Evolutionary conservation across 2,888 invertebrate genomes (phyloP).

Genomic region (Cerastis leucographa): DNA sequence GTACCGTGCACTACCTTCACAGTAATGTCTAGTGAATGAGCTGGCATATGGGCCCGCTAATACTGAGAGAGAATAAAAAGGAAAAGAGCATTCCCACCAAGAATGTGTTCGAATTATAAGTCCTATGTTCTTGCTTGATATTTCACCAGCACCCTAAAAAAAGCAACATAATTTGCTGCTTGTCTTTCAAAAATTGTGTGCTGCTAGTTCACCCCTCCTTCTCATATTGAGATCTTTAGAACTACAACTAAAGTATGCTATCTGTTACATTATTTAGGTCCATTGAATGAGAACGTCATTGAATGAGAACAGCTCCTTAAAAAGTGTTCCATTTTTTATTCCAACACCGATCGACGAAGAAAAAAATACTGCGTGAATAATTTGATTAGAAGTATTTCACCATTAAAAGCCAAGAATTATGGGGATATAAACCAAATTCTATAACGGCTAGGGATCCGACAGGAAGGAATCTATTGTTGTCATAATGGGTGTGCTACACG

Average conservation of each 20-base stretch:
- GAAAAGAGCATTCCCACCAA: background rate
- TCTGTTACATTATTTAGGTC: slow-evolving; percentile 15
- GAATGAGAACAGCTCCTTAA: slow-evolving; percentile 16
- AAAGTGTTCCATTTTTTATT: slow-evolving; percentile 23
- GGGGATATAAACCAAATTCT: slow-evolving; percentile 59
- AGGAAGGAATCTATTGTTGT: slow-evolving; percentile 52
- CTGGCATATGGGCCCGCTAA: too few relatives aligned
- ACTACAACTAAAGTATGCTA: background rate
- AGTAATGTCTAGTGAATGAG: too few relatives aligned
- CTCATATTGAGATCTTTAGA: too few relatives aligned
- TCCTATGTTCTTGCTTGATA: background rate
- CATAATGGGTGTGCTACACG: slow-evolving; percentile 59
- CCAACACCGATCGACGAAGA: slow-evolving; percentile 29
- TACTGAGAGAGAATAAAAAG: too few relatives aligned
- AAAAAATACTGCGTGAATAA: slow-evolving; percentile 54
- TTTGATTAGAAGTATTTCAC: slow-evolving; percentile 49
- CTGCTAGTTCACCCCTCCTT: too few relatives aligned
- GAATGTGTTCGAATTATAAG: background rate
- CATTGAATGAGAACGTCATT: background rate
- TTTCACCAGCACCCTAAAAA: background rate
- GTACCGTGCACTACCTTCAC: too few relatives aligned
- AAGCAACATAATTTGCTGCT: background rate
- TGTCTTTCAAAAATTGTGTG: background rate
- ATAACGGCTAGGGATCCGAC: slow-evolving; percentile 38
- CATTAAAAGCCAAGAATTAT: slow-evolving; percentile 51